Percentiles rank a stretch among this genome's conserved stretches.
These are phyloP conservation scores for Hylia prasina DNA, from an alignment of 2,113 vertebrate species.

Conservation along the genomic window DNA sequence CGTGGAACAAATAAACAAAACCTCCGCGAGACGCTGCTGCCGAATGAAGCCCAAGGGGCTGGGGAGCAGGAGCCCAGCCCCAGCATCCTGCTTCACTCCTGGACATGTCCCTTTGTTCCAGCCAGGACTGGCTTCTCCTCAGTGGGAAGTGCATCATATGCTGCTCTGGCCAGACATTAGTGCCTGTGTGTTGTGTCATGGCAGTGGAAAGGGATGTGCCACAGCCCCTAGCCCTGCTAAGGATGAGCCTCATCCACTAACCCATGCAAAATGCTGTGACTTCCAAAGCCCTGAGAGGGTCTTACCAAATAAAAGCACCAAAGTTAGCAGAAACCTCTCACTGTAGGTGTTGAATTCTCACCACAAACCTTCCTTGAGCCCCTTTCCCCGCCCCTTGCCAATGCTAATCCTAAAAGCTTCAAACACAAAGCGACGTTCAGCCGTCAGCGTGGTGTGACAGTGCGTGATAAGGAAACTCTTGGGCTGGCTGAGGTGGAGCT, in stretches of 20 bases:
- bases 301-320: neutral
- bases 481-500: neutral
- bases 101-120: neutral
- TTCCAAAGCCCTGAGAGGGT: neutral
- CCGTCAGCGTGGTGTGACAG: neutral
- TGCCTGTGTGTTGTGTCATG: neutral
- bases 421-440: rapidly evolving
- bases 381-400: neutral
- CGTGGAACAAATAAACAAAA: conserved; percentile 78
- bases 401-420: neutral
- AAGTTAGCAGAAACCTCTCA: neutral
- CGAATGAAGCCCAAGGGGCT: conserved; percentile 56
- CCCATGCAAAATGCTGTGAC: rapidly evolving
- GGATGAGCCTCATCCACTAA: neutral
- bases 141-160: neutral
- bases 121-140: neutral
- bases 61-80: conserved; percentile 1
- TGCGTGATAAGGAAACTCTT: neutral
- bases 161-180: neutral
- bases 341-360: neutral
- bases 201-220: neutral
- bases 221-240: neutral
- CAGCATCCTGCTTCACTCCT: neutral
- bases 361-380: neutral
- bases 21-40: conserved; percentile 10